Evolutionary conservation across 2,888 invertebrate species (phyloP), one percentile per base, ranked within the genome.

Genomic region (Aleiodes testaceus): DNA sequence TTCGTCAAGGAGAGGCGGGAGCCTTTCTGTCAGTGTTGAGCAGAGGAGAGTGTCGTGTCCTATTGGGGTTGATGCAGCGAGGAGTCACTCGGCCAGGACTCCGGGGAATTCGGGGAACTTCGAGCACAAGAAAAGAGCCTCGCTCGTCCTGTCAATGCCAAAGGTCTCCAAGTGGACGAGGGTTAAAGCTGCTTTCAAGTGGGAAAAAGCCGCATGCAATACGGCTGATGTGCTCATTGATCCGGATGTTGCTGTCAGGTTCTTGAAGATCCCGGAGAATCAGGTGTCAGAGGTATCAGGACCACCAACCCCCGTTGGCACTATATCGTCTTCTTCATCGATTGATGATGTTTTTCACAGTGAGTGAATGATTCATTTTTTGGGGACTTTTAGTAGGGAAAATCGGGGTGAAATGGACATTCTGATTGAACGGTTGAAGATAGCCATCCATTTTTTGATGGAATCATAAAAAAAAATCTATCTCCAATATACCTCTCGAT

Each of bases 111-210:
- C 55, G 12, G 2, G 45, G 9, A 5, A 1, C 3, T 14, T 6
- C 14, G 9, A 7, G 7, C 18, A 22, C n/a, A 71, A 67, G 47
- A 72, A 67, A 63, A 73, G 75, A 65, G 76, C 73, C 0, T 72
- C 64, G 1, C 30, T 74, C 42, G 72, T 74, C 9, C 59, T 72
- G 2, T 85, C 85, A n/a, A 77, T 81, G 69, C 89, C 92, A 0
- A 93, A 93, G 82, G 91, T 93, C 63, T 95, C 95, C 0, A 96
- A 96, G 83, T 96, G 96, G 96, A 95, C 95, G 0, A 93, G 93
- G 88, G 96, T 96, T 9, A 96, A 96, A 86, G 95, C 95, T 55
- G 96, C 96, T 12, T 94, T 95, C 80, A 94, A 93, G 79, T 95
- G 95, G 95, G 95, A 95, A 83, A 92, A 93, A 78, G 94, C 94